Base-by-base conservation (phyloP, 2,113 vertebrate species). In the Collichthys lucidus region DNA sequence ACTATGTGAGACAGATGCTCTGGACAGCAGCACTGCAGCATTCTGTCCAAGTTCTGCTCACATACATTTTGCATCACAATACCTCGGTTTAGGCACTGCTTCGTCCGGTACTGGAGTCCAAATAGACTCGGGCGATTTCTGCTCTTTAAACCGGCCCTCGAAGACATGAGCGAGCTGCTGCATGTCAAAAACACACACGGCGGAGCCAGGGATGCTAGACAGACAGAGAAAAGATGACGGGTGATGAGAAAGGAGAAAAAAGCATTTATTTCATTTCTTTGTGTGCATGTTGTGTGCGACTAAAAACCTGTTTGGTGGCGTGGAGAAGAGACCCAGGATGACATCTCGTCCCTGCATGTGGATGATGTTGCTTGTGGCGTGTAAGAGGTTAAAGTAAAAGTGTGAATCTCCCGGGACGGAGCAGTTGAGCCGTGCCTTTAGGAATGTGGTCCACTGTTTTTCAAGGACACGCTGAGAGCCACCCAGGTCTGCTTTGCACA, bases 351-450 rank as follows among this genome's bases (percentile, higher is more conserved):
- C 98, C 0, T 97, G 96, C 87, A 99, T 95, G 91, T 92, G 95
- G 87, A 99, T 92, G 87, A 99, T 96, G 35, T 95, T 91, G 0
- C 97, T 99, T 42, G 97, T 97, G 0, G 97, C 96, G 77, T 98
- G 98, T 70, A 99, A 94, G 84, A 98, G 96, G 10, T 99, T 99
- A 92, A 99, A 99, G 93, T 99, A 99, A 93, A 99, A 99, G 86
- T 99, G 98, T 0, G 97, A 97, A 57, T 99, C 98, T 0, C 98
- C 98, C 0, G 98, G 98, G 85, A 99, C 96, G 0, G 98, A 99
- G 91, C 98, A 99, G 94, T 99, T 99, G 82, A 99, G 96, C 22
- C 98, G 95, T 0, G 98, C 98, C 91, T 99, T 99, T 63, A 99
- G 96, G 90, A 99, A 99, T 0, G 98, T 98, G 0, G 98, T 99